Evolutionary conservation across 2,888 invertebrate genomes (phyloP).

Genomic region (Tenthredo notha): DNA sequence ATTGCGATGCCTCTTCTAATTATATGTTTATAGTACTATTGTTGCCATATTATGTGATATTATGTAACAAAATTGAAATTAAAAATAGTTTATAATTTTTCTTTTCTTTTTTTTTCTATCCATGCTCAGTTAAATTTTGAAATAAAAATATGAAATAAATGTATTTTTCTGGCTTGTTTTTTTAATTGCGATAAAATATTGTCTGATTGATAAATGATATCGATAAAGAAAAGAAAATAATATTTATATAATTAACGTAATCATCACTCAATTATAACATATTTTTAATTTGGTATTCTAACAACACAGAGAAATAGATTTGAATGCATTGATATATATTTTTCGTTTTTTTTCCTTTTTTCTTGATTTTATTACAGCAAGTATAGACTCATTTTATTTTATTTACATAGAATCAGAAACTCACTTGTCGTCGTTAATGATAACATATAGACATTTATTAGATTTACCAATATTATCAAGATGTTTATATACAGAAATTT

Average conservation of each 20-base stretch:
- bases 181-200: neutral
- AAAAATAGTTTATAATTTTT: neutral
- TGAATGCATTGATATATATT: neutral
- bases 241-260: neutral
- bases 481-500: conserved; percentile 67
- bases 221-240: neutral
- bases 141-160: conserved; percentile 28
- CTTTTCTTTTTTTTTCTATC: neutral
- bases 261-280: neutral
- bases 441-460: conserved; percentile 65
- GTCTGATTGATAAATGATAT: neutral
- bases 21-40: neutral
- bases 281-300: neutral
- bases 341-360: neutral
- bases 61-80: neutral
- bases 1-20: no score
- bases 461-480: conserved; percentile 64
- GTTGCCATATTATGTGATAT: neutral
- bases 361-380: conserved; percentile 64
- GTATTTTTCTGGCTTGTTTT: neutral
- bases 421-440: conserved; percentile 62
- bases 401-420: conserved; percentile 63
- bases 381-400: conserved; percentile 62
- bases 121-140: neutral
- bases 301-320: neutral